Percentiles rank a stretch among this genome's conserved stretches.
These are phyloP conservation scores for Nesometra sesokonis DNA, from an alignment of 35 echinoderm and acorn worm species.

Conservation along the genomic window DNA sequence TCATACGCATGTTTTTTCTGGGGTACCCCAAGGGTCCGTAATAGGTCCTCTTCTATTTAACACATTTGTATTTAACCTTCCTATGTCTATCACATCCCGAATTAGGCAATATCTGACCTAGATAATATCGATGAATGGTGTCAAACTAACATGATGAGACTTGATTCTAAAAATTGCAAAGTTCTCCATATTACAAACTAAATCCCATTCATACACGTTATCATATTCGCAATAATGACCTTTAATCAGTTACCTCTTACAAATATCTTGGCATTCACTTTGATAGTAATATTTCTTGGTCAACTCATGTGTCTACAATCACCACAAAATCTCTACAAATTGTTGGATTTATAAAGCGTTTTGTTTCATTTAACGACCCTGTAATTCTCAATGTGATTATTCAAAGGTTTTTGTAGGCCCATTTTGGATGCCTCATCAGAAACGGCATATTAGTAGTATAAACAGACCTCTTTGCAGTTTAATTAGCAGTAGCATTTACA, in stretches of 20 bases:
- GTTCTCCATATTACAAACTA: background rate
- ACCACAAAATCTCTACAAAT: background rate
- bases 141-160: background rate
- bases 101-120: background rate
- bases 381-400: background rate
- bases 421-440: background rate
- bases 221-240: no score
- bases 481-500: no score
- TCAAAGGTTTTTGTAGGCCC: background rate
- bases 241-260: background rate
- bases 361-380: background rate
- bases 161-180: background rate
- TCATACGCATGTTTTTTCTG: slow-evolving; percentile 3
- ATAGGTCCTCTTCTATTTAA: slow-evolving; percentile 56
- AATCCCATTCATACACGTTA: background rate
- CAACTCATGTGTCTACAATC: background rate
- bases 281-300: background rate
- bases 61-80: slow-evolving; percentile 34
- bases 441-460: background rate
- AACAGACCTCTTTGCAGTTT: no score
- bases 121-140: background rate
- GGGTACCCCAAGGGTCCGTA: slow-evolving; percentile 67
- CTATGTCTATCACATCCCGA: background rate
- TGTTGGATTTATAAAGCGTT: background rate
- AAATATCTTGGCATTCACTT: background rate